Conservation (phyloP, 2,113 vertebrate species). For the Indicator indicator region DNA sequence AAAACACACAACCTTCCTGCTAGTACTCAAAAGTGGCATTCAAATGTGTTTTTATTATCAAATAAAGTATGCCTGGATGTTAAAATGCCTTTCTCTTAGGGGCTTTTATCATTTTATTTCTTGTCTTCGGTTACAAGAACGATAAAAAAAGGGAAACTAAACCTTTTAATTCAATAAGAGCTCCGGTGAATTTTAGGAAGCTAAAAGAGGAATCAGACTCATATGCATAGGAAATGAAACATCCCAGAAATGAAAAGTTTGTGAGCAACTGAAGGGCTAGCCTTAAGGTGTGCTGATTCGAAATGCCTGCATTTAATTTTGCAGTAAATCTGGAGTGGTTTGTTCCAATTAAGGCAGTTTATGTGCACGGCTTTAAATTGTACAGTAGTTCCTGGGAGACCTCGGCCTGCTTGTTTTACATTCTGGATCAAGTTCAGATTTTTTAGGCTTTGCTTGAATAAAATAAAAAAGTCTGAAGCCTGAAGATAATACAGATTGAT, state of each 20-base stretch:
- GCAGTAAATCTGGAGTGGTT: slow-evolving; percentile 64
- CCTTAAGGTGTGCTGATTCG: slow-evolving; percentile 71
- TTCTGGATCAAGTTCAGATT: slow-evolving; percentile 75
- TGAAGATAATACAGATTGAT: slow-evolving; percentile 75
- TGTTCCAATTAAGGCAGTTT: slow-evolving; percentile 71
- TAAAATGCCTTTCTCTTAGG: slow-evolving; percentile 67
- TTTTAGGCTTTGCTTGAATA: slow-evolving; percentile 65
- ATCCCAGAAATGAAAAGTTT: slow-evolving; percentile 70
- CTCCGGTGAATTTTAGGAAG: slow-evolving; percentile 71
- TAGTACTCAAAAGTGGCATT: slow-evolving; percentile 40
- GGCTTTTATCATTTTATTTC: slow-evolving; percentile 69
- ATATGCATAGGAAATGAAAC: slow-evolving; percentile 73
- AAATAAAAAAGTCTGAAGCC: slow-evolving; percentile 64
- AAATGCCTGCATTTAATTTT: slow-evolving; percentile 69
- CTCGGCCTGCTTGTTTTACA: slow-evolving; percentile 68
- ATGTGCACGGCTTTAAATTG: slow-evolving; percentile 53
- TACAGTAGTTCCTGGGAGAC: slow-evolving; percentile 71
- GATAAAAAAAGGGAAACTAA: slow-evolving; percentile 76
- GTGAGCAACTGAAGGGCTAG: slow-evolving; percentile 49
- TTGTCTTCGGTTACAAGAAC: slow-evolving; percentile 78
- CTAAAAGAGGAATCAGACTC: slow-evolving; percentile 63
- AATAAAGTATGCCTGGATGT: slow-evolving; percentile 65
- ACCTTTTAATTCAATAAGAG: slow-evolving; percentile 80
- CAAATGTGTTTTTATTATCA: slow-evolving; percentile 74
- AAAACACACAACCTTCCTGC: slow-evolving; percentile 26